These are phyloP conservation scores for Pseudolycoriella hygida DNA, from an alignment of 2,888 invertebrate species.

Conservation along the genomic window DNA sequence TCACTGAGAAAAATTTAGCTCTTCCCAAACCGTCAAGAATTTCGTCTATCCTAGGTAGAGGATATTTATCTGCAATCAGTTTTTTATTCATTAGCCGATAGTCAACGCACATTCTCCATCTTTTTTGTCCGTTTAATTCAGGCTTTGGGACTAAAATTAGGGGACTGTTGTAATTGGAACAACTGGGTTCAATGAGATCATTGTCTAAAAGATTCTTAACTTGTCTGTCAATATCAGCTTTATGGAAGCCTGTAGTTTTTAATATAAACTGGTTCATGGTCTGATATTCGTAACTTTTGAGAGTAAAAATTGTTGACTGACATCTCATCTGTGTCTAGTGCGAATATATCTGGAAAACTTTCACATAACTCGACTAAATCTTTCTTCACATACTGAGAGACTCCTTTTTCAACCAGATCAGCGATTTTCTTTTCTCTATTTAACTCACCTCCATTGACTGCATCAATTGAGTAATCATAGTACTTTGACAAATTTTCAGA, in stretches of 20 bases:
- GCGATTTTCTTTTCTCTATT: too few species aligned
- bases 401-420: too few species aligned
- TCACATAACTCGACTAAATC: too few species aligned
- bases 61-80: slow-evolving; percentile 6
- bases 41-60: slow-evolving; percentile 8
- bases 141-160: slow-evolving; percentile 14
- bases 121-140: slow-evolving; percentile 4
- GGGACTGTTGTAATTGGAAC: slow-evolving; percentile 12
- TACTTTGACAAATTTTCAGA: too few species aligned
- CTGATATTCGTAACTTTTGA: too few species aligned
- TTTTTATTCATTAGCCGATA: neutral
- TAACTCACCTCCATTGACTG: too few species aligned
- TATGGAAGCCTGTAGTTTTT: neutral
- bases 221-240: neutral
- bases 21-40: slow-evolving; percentile 7
- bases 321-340: too few species aligned
- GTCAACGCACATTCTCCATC: slow-evolving; percentile 7
- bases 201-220: neutral
- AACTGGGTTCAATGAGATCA: slow-evolving; percentile 11
- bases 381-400: too few species aligned
- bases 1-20: slow-evolving; percentile 3
- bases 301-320: too few species aligned
- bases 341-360: too few species aligned
- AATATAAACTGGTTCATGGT: slow-evolving; percentile 12
- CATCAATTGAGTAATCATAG: too few species aligned